phyloP scores from a whole-genome alignment of 2,888 invertebrate genomes.

The Stenichneumon culpator region DNA sequence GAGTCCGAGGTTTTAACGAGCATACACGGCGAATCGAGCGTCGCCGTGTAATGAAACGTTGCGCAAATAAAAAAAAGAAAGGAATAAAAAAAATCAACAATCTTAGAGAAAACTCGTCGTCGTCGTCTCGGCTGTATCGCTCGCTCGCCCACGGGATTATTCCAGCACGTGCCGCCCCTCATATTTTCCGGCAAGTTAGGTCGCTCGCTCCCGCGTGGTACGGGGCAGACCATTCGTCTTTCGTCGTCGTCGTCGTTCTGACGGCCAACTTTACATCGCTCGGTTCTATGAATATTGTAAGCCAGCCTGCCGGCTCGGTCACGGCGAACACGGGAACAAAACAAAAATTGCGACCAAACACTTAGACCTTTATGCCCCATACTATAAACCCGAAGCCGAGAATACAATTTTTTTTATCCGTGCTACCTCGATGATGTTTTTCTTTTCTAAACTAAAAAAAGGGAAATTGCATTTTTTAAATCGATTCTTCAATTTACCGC shows the following conservation, averaged over 20 bases:
- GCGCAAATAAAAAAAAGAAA: slow-evolving; percentile 7
- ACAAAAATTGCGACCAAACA: slow-evolving; percentile 56
- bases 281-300: slow-evolving; percentile 62
- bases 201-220: slow-evolving; percentile 18
- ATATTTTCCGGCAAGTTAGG: slow-evolving; percentile 62
- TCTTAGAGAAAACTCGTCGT: slow-evolving; percentile 44
- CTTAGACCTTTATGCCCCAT: background rate
- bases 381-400: background rate
- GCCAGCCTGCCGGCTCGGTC: slow-evolving; percentile 46
- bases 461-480: background rate
- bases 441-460: background rate
- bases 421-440: background rate
- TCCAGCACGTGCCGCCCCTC: slow-evolving; percentile 62
- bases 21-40: slow-evolving; percentile 34
- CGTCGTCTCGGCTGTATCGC: slow-evolving; percentile 29
- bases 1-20: slow-evolving; percentile 51
- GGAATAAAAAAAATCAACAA: slow-evolving; percentile 7
- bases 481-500: background rate
- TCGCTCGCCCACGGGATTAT: slow-evolving; percentile 52
- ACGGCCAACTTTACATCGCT: slow-evolving; percentile 56
- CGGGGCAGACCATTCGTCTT: slow-evolving; percentile 47
- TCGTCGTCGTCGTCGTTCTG: slow-evolving; percentile 44
- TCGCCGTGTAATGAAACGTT: slow-evolving; percentile 48
- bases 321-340: slow-evolving; percentile 42
- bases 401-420: background rate